phyloP scores from a whole-genome alignment of 1,140 invertebrate genomes.

The Lethocerus indicus region DNA sequence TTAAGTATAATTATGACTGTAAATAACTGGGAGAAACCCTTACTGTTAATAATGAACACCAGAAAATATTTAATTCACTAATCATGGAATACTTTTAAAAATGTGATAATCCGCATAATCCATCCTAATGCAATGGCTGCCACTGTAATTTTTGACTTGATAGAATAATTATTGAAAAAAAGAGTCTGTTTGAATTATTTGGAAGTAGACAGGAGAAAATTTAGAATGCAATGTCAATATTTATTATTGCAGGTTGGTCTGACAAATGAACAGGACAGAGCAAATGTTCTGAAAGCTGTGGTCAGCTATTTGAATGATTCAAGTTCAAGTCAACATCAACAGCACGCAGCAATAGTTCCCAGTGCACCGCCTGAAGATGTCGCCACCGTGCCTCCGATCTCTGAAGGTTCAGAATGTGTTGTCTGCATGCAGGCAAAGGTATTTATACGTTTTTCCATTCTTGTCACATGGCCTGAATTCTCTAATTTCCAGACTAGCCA shows the following conservation, averaged over 20 bases:
- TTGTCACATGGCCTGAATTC: too few species aligned
- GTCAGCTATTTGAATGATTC: constrained; percentile 28
- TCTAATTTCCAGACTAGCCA: too few species aligned
- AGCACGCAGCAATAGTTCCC: constrained; percentile 8
- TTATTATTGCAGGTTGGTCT: constrained; percentile 29
- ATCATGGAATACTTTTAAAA: too few species aligned
- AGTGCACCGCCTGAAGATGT: constrained; percentile 15
- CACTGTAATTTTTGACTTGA: too few species aligned
- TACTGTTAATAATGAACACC: too few species aligned
- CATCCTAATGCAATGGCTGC: too few species aligned
- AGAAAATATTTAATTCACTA: too few species aligned
- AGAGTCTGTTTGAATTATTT: too few species aligned
- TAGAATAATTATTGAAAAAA: too few species aligned
- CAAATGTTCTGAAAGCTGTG: constrained; percentile 38
- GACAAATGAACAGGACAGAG: constrained; percentile 32
- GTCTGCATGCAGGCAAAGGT: constrained; percentile 60
- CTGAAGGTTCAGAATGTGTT: constrained; percentile 45
- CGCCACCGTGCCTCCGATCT: constrained; percentile 15
- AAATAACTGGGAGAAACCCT: too few species aligned
- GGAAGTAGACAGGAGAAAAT: neutral
- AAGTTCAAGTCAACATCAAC: neutral
- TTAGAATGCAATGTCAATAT: neutral
- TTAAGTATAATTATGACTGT: too few species aligned
- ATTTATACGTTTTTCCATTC: constrained; percentile 21
- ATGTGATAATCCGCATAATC: too few species aligned